Evolutionary conservation across 2,113 vertebrate species (phyloP).

Genomic region (Bathybates hornii): DNA sequence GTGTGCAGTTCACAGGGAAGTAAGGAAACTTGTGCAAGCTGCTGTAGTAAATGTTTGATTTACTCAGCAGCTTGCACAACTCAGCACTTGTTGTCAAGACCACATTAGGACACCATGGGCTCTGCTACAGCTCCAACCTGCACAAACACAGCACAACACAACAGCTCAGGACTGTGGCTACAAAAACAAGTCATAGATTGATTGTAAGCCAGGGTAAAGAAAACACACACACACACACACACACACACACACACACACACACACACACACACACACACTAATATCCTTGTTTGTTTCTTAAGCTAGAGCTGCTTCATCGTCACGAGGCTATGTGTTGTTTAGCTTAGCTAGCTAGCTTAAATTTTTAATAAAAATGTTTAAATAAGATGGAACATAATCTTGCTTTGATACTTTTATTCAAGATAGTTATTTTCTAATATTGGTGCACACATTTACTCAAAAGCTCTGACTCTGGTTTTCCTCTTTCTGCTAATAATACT

Average conservation of each 20-base stretch:
- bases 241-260: no score
- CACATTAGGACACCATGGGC: background rate
- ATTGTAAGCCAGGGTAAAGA: background rate
- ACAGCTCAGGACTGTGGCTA: background rate
- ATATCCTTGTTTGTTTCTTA: no score
- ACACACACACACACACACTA: background rate
- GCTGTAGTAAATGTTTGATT: background rate
- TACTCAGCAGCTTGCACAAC: background rate
- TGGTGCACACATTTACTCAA: background rate
- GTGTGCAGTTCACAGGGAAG: background rate
- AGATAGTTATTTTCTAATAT: background rate
- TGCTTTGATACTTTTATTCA: background rate
- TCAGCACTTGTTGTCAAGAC: accelerated
- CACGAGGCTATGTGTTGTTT: background rate
- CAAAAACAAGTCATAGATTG: accelerated
- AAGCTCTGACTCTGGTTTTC: background rate
- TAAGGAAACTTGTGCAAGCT: background rate
- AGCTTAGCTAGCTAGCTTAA: background rate
- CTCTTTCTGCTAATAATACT: background rate
- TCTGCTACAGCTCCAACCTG: background rate
- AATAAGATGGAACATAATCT: background rate
- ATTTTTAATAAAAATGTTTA: background rate
- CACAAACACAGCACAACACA: background rate
- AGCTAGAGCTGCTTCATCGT: accelerated
- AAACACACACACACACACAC: background rate